Evolutionary conservation across 2,797 vertebrate genomes (phyloP), one percentile per base, ranked within the genome.

Genomic region (Centropyge bicolor): DNA sequence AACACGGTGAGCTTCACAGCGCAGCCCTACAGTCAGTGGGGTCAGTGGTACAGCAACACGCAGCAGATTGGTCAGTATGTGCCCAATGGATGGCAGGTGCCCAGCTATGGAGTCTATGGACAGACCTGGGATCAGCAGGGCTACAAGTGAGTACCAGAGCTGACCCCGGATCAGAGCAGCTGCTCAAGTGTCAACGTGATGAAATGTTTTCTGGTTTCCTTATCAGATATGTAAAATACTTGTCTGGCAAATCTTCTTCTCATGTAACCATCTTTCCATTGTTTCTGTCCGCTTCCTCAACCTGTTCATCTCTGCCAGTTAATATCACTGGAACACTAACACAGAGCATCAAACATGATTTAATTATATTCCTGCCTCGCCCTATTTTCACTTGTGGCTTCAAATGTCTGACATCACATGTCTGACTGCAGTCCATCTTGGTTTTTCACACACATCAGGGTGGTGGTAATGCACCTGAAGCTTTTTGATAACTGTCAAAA

Each of bases 71-170:
- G 98, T 31, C 98, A 99, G 88, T 99, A 98, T 13, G 92, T 99
- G 89, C 97, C 97, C 90, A 98, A 98, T 31, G 97, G 97, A 13
- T 99, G 98, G 98, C 97, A 98, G 83, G 95, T 99, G 81, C 98
- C 98, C 1, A 95, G 96, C 57, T 99, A 98, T 0, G 95, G 97
- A 12, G 93, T 99, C 77, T 99, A 99, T 31, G 95, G 98, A 31
- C 98, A 99, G 91, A 93, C 97, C 2, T 99, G 98, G 98, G 98
- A 96, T 92, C 98, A 99, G 91, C 97, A 98, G 92, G 97, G 97
- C 84, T 99, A 98, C 85, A 98, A 96, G 97, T 98, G 94, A 96
- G 97, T 92, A 86, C 70, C 38, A 14, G 8, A 57, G n/a, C 6
- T 11, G 35, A 36, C 12, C 1, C 13, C 0, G 3, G 56, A 68